Percentiles rank a stretch among this genome's conserved stretches.
These are phyloP conservation scores for Agonum fuliginosum DNA, from an alignment of 2,888 invertebrate genomes.

Conservation along the genomic window DNA sequence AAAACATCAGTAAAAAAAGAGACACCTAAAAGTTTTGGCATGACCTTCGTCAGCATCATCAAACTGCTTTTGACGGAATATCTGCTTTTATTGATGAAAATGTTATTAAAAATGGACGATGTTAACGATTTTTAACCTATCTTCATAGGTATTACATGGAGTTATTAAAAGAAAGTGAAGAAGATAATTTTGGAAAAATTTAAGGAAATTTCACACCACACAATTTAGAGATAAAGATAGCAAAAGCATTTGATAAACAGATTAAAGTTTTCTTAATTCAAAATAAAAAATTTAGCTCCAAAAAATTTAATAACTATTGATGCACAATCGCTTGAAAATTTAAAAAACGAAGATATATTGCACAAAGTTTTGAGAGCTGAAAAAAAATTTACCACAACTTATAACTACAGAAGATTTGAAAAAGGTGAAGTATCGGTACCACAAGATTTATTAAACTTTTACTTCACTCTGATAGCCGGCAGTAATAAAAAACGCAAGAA, in stretches of 20 bases:
- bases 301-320: slow-evolving; percentile 62
- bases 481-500: slow-evolving; percentile 59
- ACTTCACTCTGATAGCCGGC: slow-evolving; percentile 58
- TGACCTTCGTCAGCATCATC: slow-evolving; percentile 64
- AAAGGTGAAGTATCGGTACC: slow-evolving; percentile 61
- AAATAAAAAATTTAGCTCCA: slow-evolving; percentile 64
- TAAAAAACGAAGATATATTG: slow-evolving; percentile 63
- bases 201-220: slow-evolving; percentile 62
- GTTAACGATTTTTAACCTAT: slow-evolving; percentile 65
- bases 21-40: slow-evolving; percentile 63
- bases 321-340: slow-evolving; percentile 62
- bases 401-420: slow-evolving; percentile 62
- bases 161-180: slow-evolving; percentile 62
- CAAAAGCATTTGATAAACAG: slow-evolving; percentile 62
- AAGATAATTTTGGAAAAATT: slow-evolving; percentile 63
- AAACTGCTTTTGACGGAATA: slow-evolving; percentile 64
- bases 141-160: slow-evolving; percentile 64
- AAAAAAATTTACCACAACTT: slow-evolving; percentile 63
- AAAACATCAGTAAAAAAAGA: slow-evolving; percentile 60
- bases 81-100: slow-evolving; percentile 63
- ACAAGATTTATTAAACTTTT: slow-evolving; percentile 62
- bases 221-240: slow-evolving; percentile 62
- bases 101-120: slow-evolving; percentile 64
- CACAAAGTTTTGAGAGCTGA: slow-evolving; percentile 63
- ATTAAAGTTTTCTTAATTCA: slow-evolving; percentile 63